Conservation (phyloP, 2,797 vertebrate genomes). For the Eulemur mongoz region DNA sequence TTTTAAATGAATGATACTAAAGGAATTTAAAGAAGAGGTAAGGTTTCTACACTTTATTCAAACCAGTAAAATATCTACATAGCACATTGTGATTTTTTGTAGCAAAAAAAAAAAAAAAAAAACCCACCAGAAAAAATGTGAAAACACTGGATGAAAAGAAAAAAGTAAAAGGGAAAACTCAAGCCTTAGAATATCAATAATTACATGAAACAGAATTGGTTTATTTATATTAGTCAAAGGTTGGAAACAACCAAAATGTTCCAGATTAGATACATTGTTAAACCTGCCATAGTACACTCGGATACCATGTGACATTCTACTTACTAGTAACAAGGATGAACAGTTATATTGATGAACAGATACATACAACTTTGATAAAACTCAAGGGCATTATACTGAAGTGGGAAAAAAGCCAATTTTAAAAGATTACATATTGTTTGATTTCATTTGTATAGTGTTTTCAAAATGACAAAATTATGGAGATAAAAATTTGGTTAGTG, state of each 20-base stretch:
- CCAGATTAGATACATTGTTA: not conserved
- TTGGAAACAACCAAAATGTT: not conserved
- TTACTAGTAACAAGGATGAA: not conserved
- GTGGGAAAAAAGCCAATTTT: not conserved
- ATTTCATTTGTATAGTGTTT: not conserved
- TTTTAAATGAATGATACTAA: not conserved
- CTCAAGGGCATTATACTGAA: not conserved
- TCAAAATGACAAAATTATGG: not conserved
- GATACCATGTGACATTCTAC: not conserved
- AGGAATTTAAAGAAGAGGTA: not conserved
- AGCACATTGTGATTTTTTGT: not conserved
- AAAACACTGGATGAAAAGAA: not conserved
- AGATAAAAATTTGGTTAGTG: not conserved
- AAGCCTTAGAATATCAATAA: not conserved
- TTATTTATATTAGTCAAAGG: not conserved
- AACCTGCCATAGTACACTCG: too few species aligned
- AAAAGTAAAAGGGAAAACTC: not conserved
- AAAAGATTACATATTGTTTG: not conserved
- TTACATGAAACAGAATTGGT: not conserved
- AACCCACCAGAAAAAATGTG: not conserved
- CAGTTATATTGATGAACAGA: not conserved
- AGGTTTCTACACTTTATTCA: not conserved
- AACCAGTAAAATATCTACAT: not conserved
- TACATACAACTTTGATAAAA: not conserved
- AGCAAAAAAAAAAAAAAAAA: too few species aligned